Conservation (phyloP, 2,888 invertebrate species). For the Hirtodrosophila cameraria region DNA sequence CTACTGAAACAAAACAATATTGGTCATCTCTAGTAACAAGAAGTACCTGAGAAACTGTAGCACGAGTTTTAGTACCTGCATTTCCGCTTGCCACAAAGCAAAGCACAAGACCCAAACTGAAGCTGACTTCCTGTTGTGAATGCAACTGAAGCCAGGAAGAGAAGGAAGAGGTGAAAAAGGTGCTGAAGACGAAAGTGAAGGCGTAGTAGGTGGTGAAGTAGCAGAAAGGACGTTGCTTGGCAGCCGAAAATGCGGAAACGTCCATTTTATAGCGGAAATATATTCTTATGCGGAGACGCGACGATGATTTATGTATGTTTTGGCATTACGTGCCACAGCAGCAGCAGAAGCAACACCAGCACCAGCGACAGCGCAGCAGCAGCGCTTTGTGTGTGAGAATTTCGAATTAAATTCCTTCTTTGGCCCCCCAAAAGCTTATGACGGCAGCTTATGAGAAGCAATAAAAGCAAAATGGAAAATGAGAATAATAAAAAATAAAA, state of each 20-base stretch:
- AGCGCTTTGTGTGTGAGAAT: constrained; percentile 49
- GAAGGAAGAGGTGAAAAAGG: too few relatives aligned
- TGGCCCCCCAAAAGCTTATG: too few relatives aligned
- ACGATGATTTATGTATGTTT: constrained; percentile 79
- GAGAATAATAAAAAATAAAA: constrained; percentile 2
- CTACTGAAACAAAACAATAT: too few relatives aligned
- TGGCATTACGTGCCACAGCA: constrained; percentile 66
- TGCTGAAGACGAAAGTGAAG: too few relatives aligned
- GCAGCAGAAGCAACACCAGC: constrained; percentile 11
- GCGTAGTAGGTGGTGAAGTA: not conserved
- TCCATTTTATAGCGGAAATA: constrained; percentile 82
- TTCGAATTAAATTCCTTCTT: constrained; percentile 63
- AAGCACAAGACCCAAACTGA: constrained; percentile 48
- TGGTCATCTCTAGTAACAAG: too few relatives aligned
- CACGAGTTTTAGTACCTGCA: constrained; percentile 61
- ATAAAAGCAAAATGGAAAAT: constrained; percentile 22
- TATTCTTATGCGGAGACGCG: constrained; percentile 79
- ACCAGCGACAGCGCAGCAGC: constrained; percentile 1
- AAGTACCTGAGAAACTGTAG: constrained; percentile 30
- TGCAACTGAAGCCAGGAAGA: constrained; percentile 16
- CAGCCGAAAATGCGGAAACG: constrained; percentile 75
- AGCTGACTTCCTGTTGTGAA: constrained; percentile 72
- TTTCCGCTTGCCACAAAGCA: constrained; percentile 64
- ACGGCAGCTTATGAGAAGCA: constrained; percentile 46
- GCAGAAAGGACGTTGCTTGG: constrained; percentile 8